A percentile compares a stretch with the other conserved stretches of the same genome.
Evolutionary conservation across 1,140 invertebrate genomes (phyloP).

Genomic region (Thalassaphorura encarpata): DNA sequence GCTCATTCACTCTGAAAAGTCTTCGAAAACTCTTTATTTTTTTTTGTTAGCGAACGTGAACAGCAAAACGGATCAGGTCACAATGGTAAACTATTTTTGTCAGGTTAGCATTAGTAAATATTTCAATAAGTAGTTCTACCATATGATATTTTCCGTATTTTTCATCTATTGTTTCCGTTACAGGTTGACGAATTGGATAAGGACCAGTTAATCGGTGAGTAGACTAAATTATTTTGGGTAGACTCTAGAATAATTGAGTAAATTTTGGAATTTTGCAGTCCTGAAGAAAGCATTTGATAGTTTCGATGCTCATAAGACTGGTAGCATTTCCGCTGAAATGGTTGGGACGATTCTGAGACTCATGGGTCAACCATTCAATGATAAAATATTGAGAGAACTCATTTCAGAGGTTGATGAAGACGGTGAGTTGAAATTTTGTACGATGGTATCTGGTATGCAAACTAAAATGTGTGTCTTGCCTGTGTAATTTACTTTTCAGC

Average conservation of each 20-base stretch:
- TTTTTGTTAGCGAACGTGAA: too few relatives aligned
- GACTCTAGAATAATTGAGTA: too few relatives aligned
- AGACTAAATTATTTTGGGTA: not conserved
- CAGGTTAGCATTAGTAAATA: too few relatives aligned
- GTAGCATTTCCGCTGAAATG: constrained; percentile 87
- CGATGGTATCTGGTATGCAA: too few relatives aligned
- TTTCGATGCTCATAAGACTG: constrained; percentile 87
- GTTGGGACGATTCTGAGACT: constrained; percentile 85
- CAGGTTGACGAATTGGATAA: constrained; percentile 6
- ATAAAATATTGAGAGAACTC: constrained; percentile 83
- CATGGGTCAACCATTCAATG: constrained; percentile 94
- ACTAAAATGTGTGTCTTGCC: too few relatives aligned
- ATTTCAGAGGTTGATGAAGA: constrained; percentile 94
- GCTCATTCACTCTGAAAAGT: too few relatives aligned
- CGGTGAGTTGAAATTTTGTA: constrained; percentile 74
- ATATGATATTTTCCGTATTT: too few relatives aligned
- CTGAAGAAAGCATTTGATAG: constrained; percentile 91
- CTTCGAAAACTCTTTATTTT: too few relatives aligned
- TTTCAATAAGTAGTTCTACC: too few relatives aligned
- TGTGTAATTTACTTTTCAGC: too few relatives aligned
- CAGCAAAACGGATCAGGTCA: too few relatives aligned
- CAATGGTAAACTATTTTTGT: too few relatives aligned
- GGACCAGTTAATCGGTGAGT: constrained; percentile 1
- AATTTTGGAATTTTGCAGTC: constrained; percentile 48
- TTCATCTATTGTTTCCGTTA: not conserved